Evolutionary conservation across 2,888 invertebrate genomes (phyloP), one percentile per base, ranked within the genome.

Genomic region (Deroplatys truncata): DNA sequence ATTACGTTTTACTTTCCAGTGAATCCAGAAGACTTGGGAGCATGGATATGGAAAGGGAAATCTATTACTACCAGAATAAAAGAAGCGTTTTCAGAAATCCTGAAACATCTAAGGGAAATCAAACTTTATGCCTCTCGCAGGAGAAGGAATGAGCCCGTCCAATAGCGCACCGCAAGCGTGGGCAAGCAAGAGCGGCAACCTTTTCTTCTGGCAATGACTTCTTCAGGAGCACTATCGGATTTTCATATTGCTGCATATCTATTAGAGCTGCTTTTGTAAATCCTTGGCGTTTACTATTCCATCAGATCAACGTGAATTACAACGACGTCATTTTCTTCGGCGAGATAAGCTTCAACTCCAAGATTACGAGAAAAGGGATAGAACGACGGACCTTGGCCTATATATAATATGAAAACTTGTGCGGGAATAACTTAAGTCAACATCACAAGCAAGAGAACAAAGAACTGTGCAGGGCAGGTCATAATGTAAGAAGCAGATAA

Each of bases 371-470:
- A 28, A 16, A 83, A n/a, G 82, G 87, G 35, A 29, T 82, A 82
- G 25, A 35, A 43, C 20, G 56, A 72, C n/a, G 83, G 87, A 82
- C 87, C 87, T 87, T 87, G 87, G 87, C 87, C 87, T 87, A 87
- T 83, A 87, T 87, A 87, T 83, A 83, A 87, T 87, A 85, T 85
- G 85, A 85, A 85, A 85, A 85, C n/a, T 49, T 49, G 83, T 43
- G 82, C 35, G 82, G 87, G 56, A 72, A 72, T 72, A 72, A 72
- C 56, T 72, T 72, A 72, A 72, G 56, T 72, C 56, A 72, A 10
- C 82, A 86, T 82, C 86, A 86, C 56, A 28, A 86, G 28, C 87
- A 87, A 82, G 82, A 83, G 87, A 87, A 87, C 87, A 87, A 87
- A 87, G 87, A 87, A 87, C 87, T 35, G 28, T 35, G 82, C 43